These are phyloP conservation scores for Manacus vitellinus DNA, from an alignment of 2,113 vertebrate genomes.

Conservation along the genomic window DNA sequence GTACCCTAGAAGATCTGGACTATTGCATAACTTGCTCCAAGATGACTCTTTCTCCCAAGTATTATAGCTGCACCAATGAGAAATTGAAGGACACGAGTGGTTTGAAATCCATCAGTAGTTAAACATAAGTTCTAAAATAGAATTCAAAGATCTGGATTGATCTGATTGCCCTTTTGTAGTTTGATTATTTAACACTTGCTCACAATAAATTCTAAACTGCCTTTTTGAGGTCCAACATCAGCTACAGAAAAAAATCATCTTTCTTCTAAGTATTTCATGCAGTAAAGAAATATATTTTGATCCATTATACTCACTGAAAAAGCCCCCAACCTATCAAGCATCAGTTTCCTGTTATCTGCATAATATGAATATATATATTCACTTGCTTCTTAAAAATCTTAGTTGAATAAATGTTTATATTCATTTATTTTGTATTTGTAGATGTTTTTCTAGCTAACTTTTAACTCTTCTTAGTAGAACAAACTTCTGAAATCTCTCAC, in stretches of 20 bases:
- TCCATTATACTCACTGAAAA: background rate
- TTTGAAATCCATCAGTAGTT: background rate
- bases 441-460: background rate
- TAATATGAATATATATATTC: background rate
- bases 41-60: background rate
- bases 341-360: background rate
- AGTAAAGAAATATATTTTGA: background rate
- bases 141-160: background rate
- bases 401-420: background rate
- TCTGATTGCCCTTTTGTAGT: background rate
- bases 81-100: background rate
- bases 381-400: background rate
- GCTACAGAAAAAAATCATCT: background rate
- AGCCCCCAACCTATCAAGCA: background rate
- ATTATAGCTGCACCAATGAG: background rate
- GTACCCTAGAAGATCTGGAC: background rate
- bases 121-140: background rate
- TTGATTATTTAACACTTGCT: background rate
- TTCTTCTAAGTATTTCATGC: background rate
- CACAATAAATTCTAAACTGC: background rate
- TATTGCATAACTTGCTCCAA: background rate
- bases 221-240: background rate
- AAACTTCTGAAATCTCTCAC: conserved; percentile 23
- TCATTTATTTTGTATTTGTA: background rate
- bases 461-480: background rate